Evolutionary conservation across 2,113 vertebrate species (phyloP), one percentile per base, ranked within the genome.

Genomic region (Orthochromis indermauri): DNA sequence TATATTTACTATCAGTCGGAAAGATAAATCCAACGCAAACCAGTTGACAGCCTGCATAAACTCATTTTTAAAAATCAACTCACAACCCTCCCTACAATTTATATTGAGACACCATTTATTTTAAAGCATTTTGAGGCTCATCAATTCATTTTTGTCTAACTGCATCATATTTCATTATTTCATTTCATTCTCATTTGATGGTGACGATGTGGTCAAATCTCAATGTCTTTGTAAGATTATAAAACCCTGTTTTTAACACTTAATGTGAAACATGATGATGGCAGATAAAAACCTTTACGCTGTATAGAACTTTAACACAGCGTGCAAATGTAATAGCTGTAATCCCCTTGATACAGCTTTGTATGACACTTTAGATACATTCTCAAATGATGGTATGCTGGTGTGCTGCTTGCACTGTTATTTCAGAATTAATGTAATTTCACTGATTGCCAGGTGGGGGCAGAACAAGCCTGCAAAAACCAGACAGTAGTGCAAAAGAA

Each of bases 381-480:
- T 73, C 8, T 26, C 13, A 3, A 73, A 45, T 78, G 35, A 68
- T 68, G 19, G 9, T 53, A 2, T 53, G 14, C 0, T 61, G 14
- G 8, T 4, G 0, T 49, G 42, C 42, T 31, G 42, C 17, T 49
- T 0, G 24, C 24, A 28, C 24, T 6, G 42, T n/a, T 17, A 31
- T 26, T 40, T 31, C 26, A 28, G 71, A 49, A 12, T 78, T 19
- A n/a, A 5, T 28, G 26, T 49, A 63, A 42, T 89, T 85, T 28
- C 53, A 17, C 33, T 68, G 10, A 1, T 57, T 8, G 21, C 91
- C 94, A 93, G 84, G 17, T 82, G 93, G 76, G 80, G 93, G 92
- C 95, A 94, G 83, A 55, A 85, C 11, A 91, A 86, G 21, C 24
- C 85, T 54, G 17, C 13, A 82, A 59, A 87, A n/a, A 7, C 13